Conservation (phyloP, 1,140 invertebrate genomes). For the Pseudomyrmex gracilis region DNA sequence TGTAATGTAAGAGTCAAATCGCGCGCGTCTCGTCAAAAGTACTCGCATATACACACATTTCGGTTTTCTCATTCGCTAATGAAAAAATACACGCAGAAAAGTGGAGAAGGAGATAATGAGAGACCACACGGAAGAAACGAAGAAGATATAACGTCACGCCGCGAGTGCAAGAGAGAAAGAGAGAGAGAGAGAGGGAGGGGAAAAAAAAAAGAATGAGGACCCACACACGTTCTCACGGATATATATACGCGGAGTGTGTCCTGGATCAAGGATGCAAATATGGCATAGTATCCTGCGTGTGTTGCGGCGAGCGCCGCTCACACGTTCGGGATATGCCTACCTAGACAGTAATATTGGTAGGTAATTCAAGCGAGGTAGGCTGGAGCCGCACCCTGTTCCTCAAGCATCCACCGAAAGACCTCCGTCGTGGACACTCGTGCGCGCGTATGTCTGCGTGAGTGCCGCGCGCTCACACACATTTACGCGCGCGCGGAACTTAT, state of each 20-base stretch:
- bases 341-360: constrained; percentile 83
- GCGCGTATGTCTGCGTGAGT: not conserved
- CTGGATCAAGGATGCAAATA: constrained; percentile 81
- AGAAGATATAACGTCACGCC: not conserved
- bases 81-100: too few relatives aligned
- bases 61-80: too few relatives aligned
- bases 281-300: constrained; percentile 77
- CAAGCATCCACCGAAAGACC: constrained; percentile 79
- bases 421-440: constrained; percentile 46
- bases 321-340: constrained; percentile 76
- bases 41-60: too few relatives aligned
- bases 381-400: constrained; percentile 82
- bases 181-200: not conserved
- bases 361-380: constrained; percentile 82
- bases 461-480: not conserved
- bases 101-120: constrained; percentile 13
- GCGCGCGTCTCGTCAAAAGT: too few relatives aligned
- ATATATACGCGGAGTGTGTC: constrained; percentile 73
- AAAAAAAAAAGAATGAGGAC: constrained; percentile 29
- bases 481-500: not conserved
- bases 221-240: constrained; percentile 57
- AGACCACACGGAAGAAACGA: not conserved
- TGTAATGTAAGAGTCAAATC: too few relatives aligned
- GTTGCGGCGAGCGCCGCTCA: constrained; percentile 65
- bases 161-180: too few relatives aligned